Base-by-base conservation (phyloP, 2,113 vertebrate genomes). In the Pterocles orientalis region DNA sequence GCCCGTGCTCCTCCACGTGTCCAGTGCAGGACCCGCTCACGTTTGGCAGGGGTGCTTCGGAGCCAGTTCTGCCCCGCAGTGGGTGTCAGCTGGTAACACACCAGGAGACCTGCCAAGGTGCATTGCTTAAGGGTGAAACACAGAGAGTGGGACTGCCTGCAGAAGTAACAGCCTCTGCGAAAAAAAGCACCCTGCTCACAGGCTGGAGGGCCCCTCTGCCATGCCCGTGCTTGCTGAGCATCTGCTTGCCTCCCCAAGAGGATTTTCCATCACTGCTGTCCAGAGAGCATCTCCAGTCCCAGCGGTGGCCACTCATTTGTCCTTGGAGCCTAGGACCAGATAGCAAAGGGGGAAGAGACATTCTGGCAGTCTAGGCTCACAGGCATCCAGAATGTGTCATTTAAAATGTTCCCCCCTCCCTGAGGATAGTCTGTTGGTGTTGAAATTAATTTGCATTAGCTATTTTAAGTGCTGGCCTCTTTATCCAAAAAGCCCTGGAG, bases 401-500 rank as follows among this genome's bases (percentile, higher is more conserved):
- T 90, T 76, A 45, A 89, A 91, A 86, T 36, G 58, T 82, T 68
- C 45, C 12, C 50, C 50, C 4, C 51, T 95, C 72, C 53, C 53
- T 73, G 58, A 23, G 8, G 31, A 58, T 47, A 83, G 54, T 69
- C 45, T 82, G 17, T 23, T 61, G 36, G 14, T 92, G 83, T 71
- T 86, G 92, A 92, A 96, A 92, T 92, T 75, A 3, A 70, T 90
- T 86, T 90, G 72, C 79, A 61, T 80, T 90, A 68, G 26, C 77
- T 95, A 87, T 92, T 94, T 94, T 72, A 86, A 84, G 84, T 29
- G 51, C 72, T 62, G 33, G 47, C 33, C 70, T 95, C 93, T 89
- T 92, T 91, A 77, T 84, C 57, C 86, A 92, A 82, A 89, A 94
- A 79, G 88, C 69, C 92, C 86, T 75, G 77, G 65, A 94, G 86